Evolutionary conservation across 2,113 vertebrate genomes (phyloP), one percentile per base, ranked within the genome.

Genomic region (Charadrius vociferus): DNA sequence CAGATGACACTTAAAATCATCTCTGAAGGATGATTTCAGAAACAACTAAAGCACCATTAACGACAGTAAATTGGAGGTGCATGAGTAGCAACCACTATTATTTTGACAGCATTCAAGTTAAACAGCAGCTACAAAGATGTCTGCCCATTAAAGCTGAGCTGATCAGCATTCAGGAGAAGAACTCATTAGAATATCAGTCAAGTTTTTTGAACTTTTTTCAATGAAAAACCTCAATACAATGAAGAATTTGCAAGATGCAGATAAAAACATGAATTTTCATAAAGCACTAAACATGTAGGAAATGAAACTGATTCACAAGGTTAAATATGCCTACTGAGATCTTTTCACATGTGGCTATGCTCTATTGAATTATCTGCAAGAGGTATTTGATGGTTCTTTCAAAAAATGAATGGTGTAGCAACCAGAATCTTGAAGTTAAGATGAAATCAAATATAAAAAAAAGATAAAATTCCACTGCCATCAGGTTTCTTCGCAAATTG

Each of bases 1-100:
- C 34, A 85, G 88, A 96, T 96, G 95, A 95, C 95, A 95, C 73
- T 95, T 93, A 89, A 97, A 96, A 95, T 95, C 81, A 96, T 88
- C 67, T 91, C 80, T 89, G 93, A 96, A 93, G 68, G 81, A 92
- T 95, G 88, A 91, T 77, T 98, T 97, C 81, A 93, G 91, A 93
- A 96, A 95, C 88, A 93, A 82, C 61, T 59, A 82, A 91, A 84
- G n/a, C 65, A 11, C 81, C 66, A 80, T 96, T 95, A 95, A 86
- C 11, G 5, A 71, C 80, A 85, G 47, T 62, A 96, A 91, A 74
- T 74, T 91, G 61, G 66, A 96, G 83, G 88, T 88, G 50, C 58
- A 63, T 17, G 63, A 95, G 91, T 24, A 90, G 86, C 82, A 75
- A 41, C 45, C 67, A 71, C 75, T 68, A 68, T 74, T 96, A 93